phyloP scores from a whole-genome alignment of 2,113 vertebrate genomes.

The Chlamydotis undulata region DNA sequence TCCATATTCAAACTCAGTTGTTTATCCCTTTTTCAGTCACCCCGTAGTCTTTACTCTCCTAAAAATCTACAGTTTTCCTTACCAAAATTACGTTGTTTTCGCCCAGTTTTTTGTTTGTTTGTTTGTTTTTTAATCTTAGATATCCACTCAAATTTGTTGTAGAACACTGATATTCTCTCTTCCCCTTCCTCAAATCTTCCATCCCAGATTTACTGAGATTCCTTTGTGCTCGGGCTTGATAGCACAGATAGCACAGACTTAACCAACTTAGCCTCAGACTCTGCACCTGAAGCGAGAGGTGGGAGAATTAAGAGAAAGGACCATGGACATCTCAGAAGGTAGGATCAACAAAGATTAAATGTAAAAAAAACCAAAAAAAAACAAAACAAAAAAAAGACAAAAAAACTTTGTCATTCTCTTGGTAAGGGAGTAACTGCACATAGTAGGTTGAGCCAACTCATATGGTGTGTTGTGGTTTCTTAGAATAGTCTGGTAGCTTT shows the following conservation, averaged over 20 bases:
- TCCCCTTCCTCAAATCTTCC: conserved; percentile 76
- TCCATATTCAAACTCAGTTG: conserved; percentile 1
- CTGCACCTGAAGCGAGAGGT: conserved; percentile 71
- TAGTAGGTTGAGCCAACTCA: not conserved
- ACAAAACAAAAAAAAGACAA: not conserved
- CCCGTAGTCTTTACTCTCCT: conserved; percentile 3
- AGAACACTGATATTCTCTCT: conserved; percentile 70
- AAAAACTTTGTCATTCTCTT: not conserved
- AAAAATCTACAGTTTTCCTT: conserved; percentile 4
- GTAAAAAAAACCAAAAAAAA: not conserved
- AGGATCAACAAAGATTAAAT: conserved; percentile 65
- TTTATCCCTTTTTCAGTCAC: conserved; percentile 8
- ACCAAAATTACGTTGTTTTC: conserved; percentile 16
- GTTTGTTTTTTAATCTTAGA: not conserved
- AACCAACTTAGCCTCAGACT: conserved; percentile 73
- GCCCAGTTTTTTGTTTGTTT: not conserved
- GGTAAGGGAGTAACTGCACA: not conserved
- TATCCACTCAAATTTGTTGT: conserved; percentile 56
- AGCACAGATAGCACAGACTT: conserved; percentile 73
- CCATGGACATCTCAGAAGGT: conserved; percentile 72
- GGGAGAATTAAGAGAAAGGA: conserved; percentile 73
- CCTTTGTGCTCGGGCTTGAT: conserved; percentile 70
- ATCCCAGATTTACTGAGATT: conserved; percentile 74
- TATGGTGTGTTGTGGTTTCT: not conserved
- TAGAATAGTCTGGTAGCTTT: not conserved